Percentiles rank a stretch among this genome's conserved stretches.
phyloP scores from a whole-genome alignment of 2,888 invertebrate species.

The Erebia aethiops region DNA sequence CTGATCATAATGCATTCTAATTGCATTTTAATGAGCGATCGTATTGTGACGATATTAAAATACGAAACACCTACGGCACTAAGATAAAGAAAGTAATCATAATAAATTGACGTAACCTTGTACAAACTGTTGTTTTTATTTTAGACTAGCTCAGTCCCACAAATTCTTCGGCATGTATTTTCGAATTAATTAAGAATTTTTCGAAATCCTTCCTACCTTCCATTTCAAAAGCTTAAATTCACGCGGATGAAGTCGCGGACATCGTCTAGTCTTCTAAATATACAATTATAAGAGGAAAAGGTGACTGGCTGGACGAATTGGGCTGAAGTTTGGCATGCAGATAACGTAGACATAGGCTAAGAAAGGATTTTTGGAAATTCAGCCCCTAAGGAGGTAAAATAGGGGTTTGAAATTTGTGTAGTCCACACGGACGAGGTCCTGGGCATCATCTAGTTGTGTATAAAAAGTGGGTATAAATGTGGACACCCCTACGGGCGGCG shows the following conservation, averaged over 20 bases:
- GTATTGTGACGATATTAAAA: neutral
- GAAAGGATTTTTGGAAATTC: too few relatives aligned
- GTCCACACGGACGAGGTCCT: too few relatives aligned
- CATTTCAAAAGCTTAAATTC: neutral
- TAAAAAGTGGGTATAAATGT: neutral
- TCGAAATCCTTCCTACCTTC: too few relatives aligned
- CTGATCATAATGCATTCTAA: slow-evolving; percentile 7
- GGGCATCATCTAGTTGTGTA: neutral
- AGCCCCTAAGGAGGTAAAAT: neutral
- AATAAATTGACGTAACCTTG: neutral
- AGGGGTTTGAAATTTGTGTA: too few relatives aligned
- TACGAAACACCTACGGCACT: neutral
- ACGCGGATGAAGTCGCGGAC: neutral
- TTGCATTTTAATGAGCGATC: neutral
- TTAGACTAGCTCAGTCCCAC: neutral
- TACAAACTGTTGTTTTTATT: neutral
- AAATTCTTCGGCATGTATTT: too few relatives aligned
- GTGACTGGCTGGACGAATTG: too few relatives aligned
- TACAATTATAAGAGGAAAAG: too few relatives aligned
- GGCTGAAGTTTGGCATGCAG: too few relatives aligned
- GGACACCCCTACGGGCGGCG: neutral
- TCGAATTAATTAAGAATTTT: too few relatives aligned
- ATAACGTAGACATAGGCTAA: too few relatives aligned
- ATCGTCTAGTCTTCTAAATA: too few relatives aligned
- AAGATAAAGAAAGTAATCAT: neutral